A percentile compares a stretch with the other conserved stretches of the same genome.
These are phyloP conservation scores for Ceratothoa steindachneri DNA, from an alignment of 2,888 invertebrate species.

Conservation along the genomic window DNA sequence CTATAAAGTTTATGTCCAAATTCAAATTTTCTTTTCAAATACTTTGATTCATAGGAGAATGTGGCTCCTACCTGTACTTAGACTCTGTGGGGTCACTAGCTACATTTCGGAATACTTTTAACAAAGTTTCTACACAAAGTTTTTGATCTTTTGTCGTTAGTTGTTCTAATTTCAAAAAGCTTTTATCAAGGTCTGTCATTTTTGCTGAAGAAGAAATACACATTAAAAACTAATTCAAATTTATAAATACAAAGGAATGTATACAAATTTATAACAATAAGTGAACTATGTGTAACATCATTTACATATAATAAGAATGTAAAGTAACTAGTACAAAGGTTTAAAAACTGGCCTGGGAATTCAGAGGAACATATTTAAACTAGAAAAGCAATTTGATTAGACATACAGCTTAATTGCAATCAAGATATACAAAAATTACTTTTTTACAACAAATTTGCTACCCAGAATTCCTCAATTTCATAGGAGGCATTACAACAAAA, in stretches of 20 bases:
- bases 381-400: too few species aligned
- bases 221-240: not conserved
- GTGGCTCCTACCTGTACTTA: slow-evolving; percentile 23
- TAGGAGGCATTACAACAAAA: too few species aligned
- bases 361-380: too few species aligned
- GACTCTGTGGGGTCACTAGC: slow-evolving; percentile 20
- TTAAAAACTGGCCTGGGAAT: too few species aligned
- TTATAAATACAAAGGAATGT: not conserved
- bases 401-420: too few species aligned
- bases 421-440: too few species aligned
- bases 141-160: slow-evolving; percentile 21
- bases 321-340: too few species aligned
- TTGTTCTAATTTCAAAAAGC: slow-evolving; percentile 12
- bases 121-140: slow-evolving; percentile 20
- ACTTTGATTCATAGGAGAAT: too few species aligned
- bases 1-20: too few species aligned
- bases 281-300: not conserved
- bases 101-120: slow-evolving; percentile 23
- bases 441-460: too few species aligned
- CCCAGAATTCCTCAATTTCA: too few species aligned
- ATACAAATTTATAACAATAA: not conserved
- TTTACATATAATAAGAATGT: not conserved
- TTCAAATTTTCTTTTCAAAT: too few species aligned
- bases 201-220: slow-evolving; percentile 1
- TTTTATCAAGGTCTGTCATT: slow-evolving; percentile 18